Base-by-base conservation (phyloP, 2,113 vertebrate genomes). In the Phalacrocorax brasilianus region DNA sequence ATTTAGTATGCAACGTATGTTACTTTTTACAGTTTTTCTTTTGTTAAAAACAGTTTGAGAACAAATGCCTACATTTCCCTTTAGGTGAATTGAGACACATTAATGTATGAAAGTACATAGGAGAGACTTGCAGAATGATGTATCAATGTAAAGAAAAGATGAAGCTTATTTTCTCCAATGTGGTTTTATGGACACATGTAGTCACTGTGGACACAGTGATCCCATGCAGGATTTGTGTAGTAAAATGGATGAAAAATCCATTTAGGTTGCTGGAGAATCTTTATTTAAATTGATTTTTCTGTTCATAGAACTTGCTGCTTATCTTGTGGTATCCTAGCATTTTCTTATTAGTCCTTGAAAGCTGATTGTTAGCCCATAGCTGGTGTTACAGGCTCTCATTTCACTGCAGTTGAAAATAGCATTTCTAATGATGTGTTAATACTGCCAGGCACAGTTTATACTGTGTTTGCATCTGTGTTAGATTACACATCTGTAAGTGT, bases 31-130 rank as follows among this genome's bases (percentile, higher is more conserved):
- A 49, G 42, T 70, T 52, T 33, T 68, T 47, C 23, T 76, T 55
- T 28, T 52, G 8, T 40, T 55, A 15, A 68, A 72, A 68, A 21
- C 19, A 59, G 20, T 59, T 84, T 21, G 33, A 58, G 28, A 68
- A 28, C 35, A 50, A 72, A 30, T 76, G 49, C 16, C 12, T 61
- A 8, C 4, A 0, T 87, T 89, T 87, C 42, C 33, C 16, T 66
- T 35, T 22, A 49, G 68, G 28, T 0, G 0, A 70, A 30, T 22
- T 11, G 40, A 66, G 50, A 21, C 3, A 6, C 12, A 1, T 26
- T n/a, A 44, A 28, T 56, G 5, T 12, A 7, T 56, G 28, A 32
- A 58, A 49, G 33, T 53, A 9, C 27, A 3, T 38, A 18, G 49
- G 16, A 10, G 33, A 73, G 47, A 71, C 73, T 50, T 68, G 26